These are phyloP conservation scores for Cydia pomonella DNA, from an alignment of 1,140 invertebrate species.

Conservation along the genomic window DNA sequence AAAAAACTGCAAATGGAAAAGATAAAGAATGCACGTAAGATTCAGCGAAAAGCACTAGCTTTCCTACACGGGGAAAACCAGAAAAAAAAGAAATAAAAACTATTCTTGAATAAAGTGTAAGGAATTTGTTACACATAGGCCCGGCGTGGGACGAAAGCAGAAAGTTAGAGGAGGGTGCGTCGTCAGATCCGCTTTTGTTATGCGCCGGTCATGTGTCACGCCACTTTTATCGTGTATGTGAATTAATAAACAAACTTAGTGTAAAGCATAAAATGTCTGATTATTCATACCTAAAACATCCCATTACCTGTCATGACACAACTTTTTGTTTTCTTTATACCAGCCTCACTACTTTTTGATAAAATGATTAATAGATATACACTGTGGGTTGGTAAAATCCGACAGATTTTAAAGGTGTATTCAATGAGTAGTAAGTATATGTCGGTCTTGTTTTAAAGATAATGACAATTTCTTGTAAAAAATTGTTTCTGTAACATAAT, in stretches of 20 bases:
- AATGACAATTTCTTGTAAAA: no score
- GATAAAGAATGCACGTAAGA: conserved; percentile 46
- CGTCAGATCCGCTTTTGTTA: background rate
- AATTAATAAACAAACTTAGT: conserved; percentile 72
- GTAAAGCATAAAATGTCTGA: conserved; percentile 56
- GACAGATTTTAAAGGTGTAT: no score
- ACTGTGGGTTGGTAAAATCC: no score
- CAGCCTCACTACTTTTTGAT: no score
- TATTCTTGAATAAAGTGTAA: conserved; percentile 65
- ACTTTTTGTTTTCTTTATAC: no score
- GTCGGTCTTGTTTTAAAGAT: no score
- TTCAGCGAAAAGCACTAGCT: background rate
- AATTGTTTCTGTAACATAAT: no score
- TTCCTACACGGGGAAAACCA: background rate
- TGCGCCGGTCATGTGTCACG: conserved; percentile 53
- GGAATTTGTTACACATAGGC: conserved; percentile 43
- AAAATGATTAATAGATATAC: no score
- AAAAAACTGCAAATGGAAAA: conserved; percentile 54
- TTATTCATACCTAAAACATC: background rate
- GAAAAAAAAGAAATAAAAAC: background rate
- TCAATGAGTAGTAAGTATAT: no score
- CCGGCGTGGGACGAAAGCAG: conserved; percentile 42
- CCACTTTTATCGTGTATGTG: conserved; percentile 67
- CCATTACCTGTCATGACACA: background rate
- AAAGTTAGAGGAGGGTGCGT: conserved; percentile 9